phyloP scores from a whole-genome alignment of 2,113 vertebrate genomes.

The Cygnus buccinator region DNA sequence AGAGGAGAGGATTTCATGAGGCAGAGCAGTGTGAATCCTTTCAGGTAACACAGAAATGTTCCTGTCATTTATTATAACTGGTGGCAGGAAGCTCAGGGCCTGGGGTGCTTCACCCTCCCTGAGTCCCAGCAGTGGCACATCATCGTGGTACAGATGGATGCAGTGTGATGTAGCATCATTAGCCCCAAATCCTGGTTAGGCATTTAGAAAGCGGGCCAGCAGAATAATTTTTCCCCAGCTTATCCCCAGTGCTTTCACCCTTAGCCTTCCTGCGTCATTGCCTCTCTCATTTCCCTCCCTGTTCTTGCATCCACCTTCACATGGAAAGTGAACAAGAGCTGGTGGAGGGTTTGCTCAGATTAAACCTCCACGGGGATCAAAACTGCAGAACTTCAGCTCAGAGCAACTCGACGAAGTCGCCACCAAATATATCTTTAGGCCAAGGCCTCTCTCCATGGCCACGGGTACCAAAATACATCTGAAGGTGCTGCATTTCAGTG shows the following conservation, averaged over 20 bases:
- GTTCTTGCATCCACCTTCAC: not conserved
- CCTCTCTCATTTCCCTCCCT: not conserved
- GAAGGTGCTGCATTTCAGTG: not conserved
- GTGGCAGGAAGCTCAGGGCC: not conserved
- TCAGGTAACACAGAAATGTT: not conserved
- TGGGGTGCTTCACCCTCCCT: not conserved
- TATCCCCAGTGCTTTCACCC: not conserved
- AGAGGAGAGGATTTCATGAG: not conserved
- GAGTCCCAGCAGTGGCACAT: fast-evolving
- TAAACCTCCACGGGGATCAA: not conserved
- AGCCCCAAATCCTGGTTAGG: not conserved
- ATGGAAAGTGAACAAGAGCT: not conserved
- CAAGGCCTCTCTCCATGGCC: not conserved
- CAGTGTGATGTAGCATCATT: fast-evolving
- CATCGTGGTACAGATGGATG: not conserved
- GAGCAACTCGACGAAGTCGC: not conserved
- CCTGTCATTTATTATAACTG: not conserved
- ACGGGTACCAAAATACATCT: not conserved
- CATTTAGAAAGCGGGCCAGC: not conserved
- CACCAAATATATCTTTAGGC: not conserved
- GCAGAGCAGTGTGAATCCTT: not conserved
- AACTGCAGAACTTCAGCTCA: not conserved
- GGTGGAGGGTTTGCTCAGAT: not conserved
- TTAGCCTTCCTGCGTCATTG: not conserved
- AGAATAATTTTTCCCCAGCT: not conserved